These are phyloP conservation scores for Arizona elegans DNA, from an alignment of 2,113 vertebrate genomes.

Conservation along the genomic window DNA sequence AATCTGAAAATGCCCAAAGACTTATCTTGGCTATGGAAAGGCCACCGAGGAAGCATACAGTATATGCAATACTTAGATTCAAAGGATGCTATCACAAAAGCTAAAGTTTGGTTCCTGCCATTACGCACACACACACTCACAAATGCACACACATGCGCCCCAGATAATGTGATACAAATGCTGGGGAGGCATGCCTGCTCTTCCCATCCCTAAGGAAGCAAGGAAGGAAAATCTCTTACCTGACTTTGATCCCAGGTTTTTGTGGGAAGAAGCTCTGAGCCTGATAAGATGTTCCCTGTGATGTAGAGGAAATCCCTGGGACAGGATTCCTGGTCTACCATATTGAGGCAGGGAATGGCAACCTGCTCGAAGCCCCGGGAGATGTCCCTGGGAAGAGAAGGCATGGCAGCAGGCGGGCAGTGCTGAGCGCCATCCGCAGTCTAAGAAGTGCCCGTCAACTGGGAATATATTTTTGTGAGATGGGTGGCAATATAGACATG, in stretches of 20 bases:
- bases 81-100: not conserved
- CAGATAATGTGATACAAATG: not conserved
- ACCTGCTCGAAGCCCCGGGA: conserved; percentile 11
- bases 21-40: not conserved
- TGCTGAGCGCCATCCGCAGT: accelerated
- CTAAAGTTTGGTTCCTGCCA: not conserved
- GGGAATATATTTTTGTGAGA: not conserved
- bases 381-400: not conserved
- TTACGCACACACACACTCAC: not conserved
- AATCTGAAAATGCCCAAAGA: not conserved
- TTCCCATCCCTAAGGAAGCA: not conserved
- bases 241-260: not conserved
- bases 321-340: not conserved
- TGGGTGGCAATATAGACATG: not conserved
- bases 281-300: not conserved
- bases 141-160: not conserved
- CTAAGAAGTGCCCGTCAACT: not conserved
- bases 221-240: not conserved
- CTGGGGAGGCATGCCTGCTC: not conserved
- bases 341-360: conserved; percentile 10
- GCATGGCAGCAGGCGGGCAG: accelerated
- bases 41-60: not conserved
- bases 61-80: not conserved
- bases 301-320: conserved; percentile 5
- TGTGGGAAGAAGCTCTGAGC: accelerated